phyloP scores from a whole-genome alignment of 2,888 invertebrate genomes.

The Rhodophaea formosa region DNA sequence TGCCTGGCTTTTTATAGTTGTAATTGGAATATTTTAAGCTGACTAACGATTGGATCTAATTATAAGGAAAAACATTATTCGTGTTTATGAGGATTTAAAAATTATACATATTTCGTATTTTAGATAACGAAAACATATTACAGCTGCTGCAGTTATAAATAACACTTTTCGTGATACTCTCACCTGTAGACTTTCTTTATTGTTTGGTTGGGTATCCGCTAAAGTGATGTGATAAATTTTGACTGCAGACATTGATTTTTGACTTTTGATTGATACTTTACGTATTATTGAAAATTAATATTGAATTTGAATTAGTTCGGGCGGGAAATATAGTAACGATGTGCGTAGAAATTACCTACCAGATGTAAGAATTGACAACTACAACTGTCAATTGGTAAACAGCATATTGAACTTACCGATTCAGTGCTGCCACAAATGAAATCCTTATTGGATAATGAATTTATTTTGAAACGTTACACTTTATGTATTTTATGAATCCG shows the following conservation, averaged over 20 bases:
- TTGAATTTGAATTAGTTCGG: not conserved
- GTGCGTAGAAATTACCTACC: too few relatives aligned
- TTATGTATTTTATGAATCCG: not conserved
- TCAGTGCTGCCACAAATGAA: too few relatives aligned
- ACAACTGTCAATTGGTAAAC: too few relatives aligned
- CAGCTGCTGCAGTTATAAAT: slow-evolving; percentile 17
- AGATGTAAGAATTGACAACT: too few relatives aligned
- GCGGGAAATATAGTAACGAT: not conserved
- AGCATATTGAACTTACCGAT: too few relatives aligned
- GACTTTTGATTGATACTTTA: not conserved
- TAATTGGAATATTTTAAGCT: slow-evolving; percentile 53
- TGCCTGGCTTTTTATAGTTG: slow-evolving; percentile 59
- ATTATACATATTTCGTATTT: slow-evolving; percentile 12
- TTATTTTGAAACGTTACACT: not conserved
- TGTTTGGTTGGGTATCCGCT: not conserved
- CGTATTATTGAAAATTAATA: not conserved
- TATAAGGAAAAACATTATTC: slow-evolving; percentile 20
- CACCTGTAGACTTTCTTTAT: too few relatives aligned
- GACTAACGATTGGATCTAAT: slow-evolving; percentile 32
- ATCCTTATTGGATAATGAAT: not conserved
- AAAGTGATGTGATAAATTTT: not conserved
- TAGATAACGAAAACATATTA: slow-evolving; percentile 15
- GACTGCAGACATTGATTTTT: not conserved
- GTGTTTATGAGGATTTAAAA: slow-evolving; percentile 15
- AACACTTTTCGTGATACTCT: too few relatives aligned